These are phyloP conservation scores for Drosophila kepulauana DNA, from an alignment of 1,140 invertebrate species.

Conservation along the genomic window DNA sequence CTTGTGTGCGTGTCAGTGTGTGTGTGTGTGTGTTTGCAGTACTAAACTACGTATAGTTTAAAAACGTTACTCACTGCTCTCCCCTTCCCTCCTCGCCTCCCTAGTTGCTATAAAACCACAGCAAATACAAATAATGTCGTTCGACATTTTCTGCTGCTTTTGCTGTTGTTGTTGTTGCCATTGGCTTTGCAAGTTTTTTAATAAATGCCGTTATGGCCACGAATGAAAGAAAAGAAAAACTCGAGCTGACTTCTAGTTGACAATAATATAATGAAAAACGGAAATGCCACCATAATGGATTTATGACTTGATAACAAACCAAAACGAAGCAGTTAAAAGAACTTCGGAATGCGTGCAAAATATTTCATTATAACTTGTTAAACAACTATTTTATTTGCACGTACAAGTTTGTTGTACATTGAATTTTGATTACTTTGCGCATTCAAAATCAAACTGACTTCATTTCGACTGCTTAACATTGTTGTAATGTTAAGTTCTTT, in stretches of 20 bases:
- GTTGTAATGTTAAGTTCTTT: neutral
- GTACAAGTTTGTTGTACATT: neutral
- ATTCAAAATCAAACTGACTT: neutral
- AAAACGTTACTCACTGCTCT: slow-evolving; percentile 31
- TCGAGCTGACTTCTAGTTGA: slow-evolving; percentile 45
- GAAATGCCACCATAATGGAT: slow-evolving; percentile 74
- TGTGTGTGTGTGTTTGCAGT: slow-evolving; percentile 19
- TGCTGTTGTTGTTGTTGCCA: slow-evolving; percentile 31
- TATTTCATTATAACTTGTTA: slow-evolving; percentile 5
- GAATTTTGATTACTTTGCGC: neutral
- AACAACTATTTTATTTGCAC: slow-evolving; percentile 13
- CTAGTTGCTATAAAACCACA: slow-evolving; percentile 56
- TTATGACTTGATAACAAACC: slow-evolving; percentile 70
- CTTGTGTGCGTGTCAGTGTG: neutral
- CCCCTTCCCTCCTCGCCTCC: neutral
- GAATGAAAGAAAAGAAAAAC: slow-evolving; percentile 18
- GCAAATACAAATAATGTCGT: slow-evolving; percentile 72
- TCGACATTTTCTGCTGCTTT: slow-evolving; percentile 24
- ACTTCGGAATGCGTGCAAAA: slow-evolving; percentile 3
- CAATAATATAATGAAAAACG: slow-evolving; percentile 80
- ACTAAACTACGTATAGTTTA: slow-evolving; percentile 36
- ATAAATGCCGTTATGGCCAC: slow-evolving; percentile 51
- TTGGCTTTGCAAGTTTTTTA: slow-evolving; percentile 69
- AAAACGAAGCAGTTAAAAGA: slow-evolving; percentile 5
- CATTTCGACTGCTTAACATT: neutral